phyloP scores from a whole-genome alignment of 2,113 vertebrate species.

The Nestor notabilis region DNA sequence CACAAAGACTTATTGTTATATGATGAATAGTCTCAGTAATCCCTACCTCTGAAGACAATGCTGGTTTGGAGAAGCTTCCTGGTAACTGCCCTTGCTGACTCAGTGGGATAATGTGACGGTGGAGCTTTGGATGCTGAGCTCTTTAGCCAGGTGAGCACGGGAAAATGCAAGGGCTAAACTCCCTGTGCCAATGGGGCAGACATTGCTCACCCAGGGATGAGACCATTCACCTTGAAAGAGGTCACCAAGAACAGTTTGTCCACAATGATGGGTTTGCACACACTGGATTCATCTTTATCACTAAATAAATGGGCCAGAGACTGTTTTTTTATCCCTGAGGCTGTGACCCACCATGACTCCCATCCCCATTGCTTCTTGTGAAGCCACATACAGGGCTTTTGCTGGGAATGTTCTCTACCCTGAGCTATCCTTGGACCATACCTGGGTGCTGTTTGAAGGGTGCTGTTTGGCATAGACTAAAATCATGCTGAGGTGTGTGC shows the following conservation, averaged over 20 bases:
- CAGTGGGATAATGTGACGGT: fast-evolving
- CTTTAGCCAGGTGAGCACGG: neutral
- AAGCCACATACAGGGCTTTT: neutral
- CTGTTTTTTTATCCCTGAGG: neutral
- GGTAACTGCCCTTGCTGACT: neutral
- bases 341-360: neutral
- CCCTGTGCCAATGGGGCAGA: no score
- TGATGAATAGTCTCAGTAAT: neutral
- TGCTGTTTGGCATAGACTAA: neutral
- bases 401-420: neutral
- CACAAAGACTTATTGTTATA: neutral
- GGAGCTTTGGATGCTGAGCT: neutral
- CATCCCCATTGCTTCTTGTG: neutral
- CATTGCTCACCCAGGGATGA: neutral
- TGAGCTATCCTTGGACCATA: neutral
- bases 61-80: neutral
- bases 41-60: neutral
- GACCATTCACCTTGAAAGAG: neutral
- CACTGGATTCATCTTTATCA: neutral
- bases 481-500: neutral
- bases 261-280: neutral
- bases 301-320: neutral
- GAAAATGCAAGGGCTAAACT: neutral
- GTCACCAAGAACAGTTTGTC: neutral
- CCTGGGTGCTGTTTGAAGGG: neutral